Evolutionary conservation across 2,888 invertebrate species (phyloP), one percentile per base, ranked within the genome.

Genomic region (Neoitamus cyanurus): DNA sequence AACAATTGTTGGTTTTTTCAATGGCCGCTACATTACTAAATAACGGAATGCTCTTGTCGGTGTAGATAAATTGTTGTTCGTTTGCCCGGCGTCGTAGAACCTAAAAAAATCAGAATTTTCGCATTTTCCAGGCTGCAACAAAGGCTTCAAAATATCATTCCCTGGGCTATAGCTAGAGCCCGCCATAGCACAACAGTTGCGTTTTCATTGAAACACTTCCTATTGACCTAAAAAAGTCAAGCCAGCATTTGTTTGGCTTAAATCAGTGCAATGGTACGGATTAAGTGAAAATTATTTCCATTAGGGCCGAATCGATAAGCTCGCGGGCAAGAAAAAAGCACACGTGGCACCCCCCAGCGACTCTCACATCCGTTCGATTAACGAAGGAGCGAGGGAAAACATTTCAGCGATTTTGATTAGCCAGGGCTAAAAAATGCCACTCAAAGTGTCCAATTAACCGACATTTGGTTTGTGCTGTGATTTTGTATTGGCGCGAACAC

Each of bases 371-470:
- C 58, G 58, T 46, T 30, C 28, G 25, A 28, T 77, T 46, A 77
- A 30, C 28, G 25, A 31, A 25, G 13, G 46, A 46, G 46, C 46
- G 30, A 46, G n/a, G 31, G 6, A 77, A 77, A 42, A 30, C 46
- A 25, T 37, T 75, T 77, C 30, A 30, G 46, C 48, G 46, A 13
- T 58, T 77, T 77, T 46, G 46, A 77, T 77, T 77, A 77, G 46
- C 77, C n/a, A 46, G 13, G 48, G 48, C 77, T 77, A 46, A 77
- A 77, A 77, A 77, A 77, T 77, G 46, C 46, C 46, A 77, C 13
- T 77, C 77, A 37, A 46, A 77, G 37, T 77, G 77, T 77, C 48
- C 77, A 77, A 77, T 77, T 77, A 77, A 77, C 77, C 77, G 46
- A 77, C 30, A 77, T 77, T 48, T 42, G 77, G 46, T 77, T 46